Evolutionary conservation across 2,797 vertebrate genomes (phyloP).

Genomic region (Pangasius djambal): DNA sequence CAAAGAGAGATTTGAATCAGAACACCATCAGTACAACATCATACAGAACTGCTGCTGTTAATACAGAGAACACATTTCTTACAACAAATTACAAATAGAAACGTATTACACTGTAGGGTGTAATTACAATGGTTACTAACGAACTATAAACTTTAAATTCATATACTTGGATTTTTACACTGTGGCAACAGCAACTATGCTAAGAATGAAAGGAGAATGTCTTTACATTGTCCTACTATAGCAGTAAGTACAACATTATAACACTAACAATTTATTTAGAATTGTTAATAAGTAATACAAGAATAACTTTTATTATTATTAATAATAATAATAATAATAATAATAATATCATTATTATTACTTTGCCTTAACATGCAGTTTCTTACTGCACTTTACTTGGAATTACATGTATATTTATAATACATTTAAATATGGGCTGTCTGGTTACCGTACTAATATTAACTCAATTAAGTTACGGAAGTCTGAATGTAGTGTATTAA

Average conservation of each 20-base stretch:
- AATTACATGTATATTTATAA: not conserved
- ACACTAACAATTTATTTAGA: not conserved
- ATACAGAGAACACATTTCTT: not conserved
- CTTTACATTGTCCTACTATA: not conserved
- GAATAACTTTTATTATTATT: no score
- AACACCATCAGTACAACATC: not conserved
- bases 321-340: no score
- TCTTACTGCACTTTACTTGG: not conserved
- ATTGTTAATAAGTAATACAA: not conserved
- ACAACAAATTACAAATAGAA: not conserved
- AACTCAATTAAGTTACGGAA: not conserved
- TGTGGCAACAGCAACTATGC: no score
- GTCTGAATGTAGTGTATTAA: not conserved
- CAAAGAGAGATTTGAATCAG: not conserved
- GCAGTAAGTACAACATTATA: not conserved
- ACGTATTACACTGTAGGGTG: not conserved
- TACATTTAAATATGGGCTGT: not conserved
- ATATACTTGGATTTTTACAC: not conserved
- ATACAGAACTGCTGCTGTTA: not conserved
- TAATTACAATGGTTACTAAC: not conserved
- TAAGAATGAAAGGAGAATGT: not conserved
- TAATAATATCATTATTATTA: no score
- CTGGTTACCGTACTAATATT: not conserved
- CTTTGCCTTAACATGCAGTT: not conserved
- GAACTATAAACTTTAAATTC: not conserved